Conservation (phyloP, 2,113 vertebrate genomes). For the Pitta sordida region DNA sequence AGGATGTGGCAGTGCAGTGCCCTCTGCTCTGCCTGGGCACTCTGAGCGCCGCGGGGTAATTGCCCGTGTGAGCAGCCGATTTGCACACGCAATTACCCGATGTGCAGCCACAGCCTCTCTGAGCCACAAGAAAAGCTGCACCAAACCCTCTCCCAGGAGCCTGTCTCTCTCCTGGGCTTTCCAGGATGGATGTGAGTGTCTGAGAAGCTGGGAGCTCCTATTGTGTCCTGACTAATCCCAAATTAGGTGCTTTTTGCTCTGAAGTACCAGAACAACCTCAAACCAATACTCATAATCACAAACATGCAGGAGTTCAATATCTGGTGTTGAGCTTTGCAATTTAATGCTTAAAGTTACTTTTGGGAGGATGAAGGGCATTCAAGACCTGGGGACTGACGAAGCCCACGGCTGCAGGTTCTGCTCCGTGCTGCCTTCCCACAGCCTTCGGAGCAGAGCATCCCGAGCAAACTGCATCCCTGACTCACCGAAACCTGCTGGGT, state of each 20-base stretch:
- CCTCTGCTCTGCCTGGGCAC: background rate
- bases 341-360: background rate
- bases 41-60: background rate
- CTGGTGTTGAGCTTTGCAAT: background rate
- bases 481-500: background rate
- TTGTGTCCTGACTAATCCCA: background rate
- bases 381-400: background rate
- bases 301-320: background rate
- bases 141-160: background rate
- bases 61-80: background rate
- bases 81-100: conserved; percentile 13
- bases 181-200: background rate
- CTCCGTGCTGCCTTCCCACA: background rate
- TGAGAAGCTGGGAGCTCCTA: background rate
- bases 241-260: background rate
- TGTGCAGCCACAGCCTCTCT: background rate
- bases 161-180: background rate
- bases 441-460: background rate
- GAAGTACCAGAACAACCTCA: background rate
- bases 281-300: fast-evolving
- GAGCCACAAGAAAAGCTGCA: background rate
- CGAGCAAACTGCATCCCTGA: background rate
- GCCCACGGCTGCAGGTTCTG: background rate
- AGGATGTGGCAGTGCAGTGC: background rate
- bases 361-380: background rate